Evolutionary conservation across 1,140 invertebrate species (phyloP), one percentile per base, ranked within the genome.

Genomic region (Trichogramma pretiosum): DNA sequence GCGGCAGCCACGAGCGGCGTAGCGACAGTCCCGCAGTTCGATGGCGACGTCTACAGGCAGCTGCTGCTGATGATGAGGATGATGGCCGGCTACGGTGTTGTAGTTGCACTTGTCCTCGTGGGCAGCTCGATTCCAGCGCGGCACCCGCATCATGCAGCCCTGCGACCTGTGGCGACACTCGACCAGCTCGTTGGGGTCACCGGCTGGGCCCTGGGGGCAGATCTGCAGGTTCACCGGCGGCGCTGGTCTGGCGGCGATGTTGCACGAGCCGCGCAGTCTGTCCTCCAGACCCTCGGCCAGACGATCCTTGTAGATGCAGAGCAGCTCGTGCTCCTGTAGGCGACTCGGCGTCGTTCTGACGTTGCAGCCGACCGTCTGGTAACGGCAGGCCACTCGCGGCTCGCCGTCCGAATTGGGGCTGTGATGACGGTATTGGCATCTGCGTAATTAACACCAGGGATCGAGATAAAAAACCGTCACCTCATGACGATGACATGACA

Each of bases 21-120:
- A n/a, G n/a, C n/a, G n/a, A n/a, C n/a, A n/a, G n/a, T n/a, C n/a
- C 4, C 34, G 36, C 13, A 38, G 36, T 3, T 43, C 30, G 26
- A 17, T 7, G 56, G 55, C 1, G 10, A 53, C 2, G 51, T 56
- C 7, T n/a, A n/a, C n/a, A n/a, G n/a, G n/a, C n/a, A n/a, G n/a
- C n/a, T n/a, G n/a, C n/a, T n/a, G n/a, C n/a, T n/a, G n/a, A n/a
- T n/a, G n/a, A n/a, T n/a, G n/a, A n/a, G n/a, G n/a, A n/a, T n/a
- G n/a, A n/a, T n/a, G n/a, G n/a, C n/a, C n/a, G n/a, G n/a, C n/a
- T n/a, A n/a, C n/a, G n/a, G n/a, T n/a, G n/a, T n/a, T n/a, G n/a
- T n/a, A n/a, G n/a, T n/a, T n/a, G n/a, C 67, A 68, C 18, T 65
- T 65, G 14, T 51, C 22, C 34, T 70, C 62, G 32, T 70, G 67